Conservation (phyloP, 2,888 invertebrate species). For the Catonia carolina region DNA sequence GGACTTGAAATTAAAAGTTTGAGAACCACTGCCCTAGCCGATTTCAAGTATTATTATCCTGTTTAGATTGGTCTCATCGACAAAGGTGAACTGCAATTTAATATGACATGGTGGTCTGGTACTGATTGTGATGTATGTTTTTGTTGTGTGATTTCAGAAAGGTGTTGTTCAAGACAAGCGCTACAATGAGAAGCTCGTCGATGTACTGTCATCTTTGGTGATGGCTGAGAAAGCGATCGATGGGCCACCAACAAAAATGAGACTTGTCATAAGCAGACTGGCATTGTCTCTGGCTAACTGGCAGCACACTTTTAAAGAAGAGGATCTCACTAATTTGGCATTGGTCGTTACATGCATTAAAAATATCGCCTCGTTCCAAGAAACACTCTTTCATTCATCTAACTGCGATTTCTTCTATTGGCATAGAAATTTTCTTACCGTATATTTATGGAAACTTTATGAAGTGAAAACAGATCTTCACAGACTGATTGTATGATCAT, state of each 20-base stretch:
- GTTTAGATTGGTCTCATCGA: no score
- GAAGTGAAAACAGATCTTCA: conserved; percentile 58
- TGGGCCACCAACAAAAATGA: conserved; percentile 48
- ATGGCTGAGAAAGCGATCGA: conserved; percentile 62
- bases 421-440: conserved; percentile 69
- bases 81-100: no score
- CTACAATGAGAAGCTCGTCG: conserved; percentile 58
- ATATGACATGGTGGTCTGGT: no score
- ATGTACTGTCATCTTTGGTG: conserved; percentile 66
- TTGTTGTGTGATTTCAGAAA: conserved; percentile 43
- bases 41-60: no score
- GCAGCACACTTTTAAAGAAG: conserved; percentile 53
- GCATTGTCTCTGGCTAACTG: conserved; percentile 61
- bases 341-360: conserved; percentile 58
- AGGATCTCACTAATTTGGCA: conserved; percentile 53
- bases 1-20: no score
- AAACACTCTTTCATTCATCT: conserved; percentile 54
- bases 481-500: conserved; percentile 49
- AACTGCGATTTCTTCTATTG: conserved; percentile 74
- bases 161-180: conserved; percentile 54
- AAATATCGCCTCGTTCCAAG: conserved; percentile 53
- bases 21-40: no score
- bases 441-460: conserved; percentile 67
- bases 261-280: conserved; percentile 58
- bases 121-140: no score